These are phyloP conservation scores for Scomber scombrus DNA, from an alignment of 2,113 vertebrate genomes.

Conservation along the genomic window DNA sequence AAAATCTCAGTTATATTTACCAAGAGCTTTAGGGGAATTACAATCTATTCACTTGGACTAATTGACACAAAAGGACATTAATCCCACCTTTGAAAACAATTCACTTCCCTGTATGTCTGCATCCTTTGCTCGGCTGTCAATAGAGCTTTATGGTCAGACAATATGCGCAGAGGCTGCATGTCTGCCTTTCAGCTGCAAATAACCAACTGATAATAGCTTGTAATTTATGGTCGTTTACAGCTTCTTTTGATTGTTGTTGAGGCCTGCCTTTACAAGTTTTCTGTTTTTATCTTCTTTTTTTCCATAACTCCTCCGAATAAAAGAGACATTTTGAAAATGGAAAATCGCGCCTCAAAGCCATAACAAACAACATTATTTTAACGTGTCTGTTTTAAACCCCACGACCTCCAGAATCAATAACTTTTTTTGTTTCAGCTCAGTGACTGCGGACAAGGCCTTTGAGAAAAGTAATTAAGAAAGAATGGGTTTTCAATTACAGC, in stretches of 20 bases:
- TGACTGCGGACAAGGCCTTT: conserved; percentile 81
- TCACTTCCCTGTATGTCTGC: conserved; percentile 79
- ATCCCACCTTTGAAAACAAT: conserved; percentile 82
- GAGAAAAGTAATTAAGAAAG: conserved; percentile 84
- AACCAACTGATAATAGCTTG: background rate
- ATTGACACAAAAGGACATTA: conserved; percentile 88
- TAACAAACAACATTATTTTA: conserved; percentile 52
- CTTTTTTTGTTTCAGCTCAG: conserved; percentile 82
- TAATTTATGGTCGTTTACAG: conserved; percentile 24
- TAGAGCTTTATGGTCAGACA: conserved; percentile 87
- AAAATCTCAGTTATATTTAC: conserved; percentile 38
- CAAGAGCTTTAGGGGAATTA: conserved; percentile 81
- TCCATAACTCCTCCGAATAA: background rate
- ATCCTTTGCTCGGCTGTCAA: conserved; percentile 24
- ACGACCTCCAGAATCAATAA: conserved; percentile 76
- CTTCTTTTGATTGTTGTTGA: background rate
- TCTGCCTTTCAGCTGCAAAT: conserved; percentile 31
- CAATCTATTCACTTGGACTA: conserved; percentile 85
- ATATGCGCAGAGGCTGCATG: conserved; percentile 30
- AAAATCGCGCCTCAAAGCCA: conserved; percentile 27
- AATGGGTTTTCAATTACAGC: conserved; percentile 83
- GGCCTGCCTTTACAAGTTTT: background rate
- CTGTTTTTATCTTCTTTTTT: background rate
- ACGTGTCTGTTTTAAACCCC: conserved; percentile 66
- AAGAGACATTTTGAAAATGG: background rate